Base-by-base conservation (phyloP, 2,113 vertebrate species). In the Pampusana beccarii region DNA sequence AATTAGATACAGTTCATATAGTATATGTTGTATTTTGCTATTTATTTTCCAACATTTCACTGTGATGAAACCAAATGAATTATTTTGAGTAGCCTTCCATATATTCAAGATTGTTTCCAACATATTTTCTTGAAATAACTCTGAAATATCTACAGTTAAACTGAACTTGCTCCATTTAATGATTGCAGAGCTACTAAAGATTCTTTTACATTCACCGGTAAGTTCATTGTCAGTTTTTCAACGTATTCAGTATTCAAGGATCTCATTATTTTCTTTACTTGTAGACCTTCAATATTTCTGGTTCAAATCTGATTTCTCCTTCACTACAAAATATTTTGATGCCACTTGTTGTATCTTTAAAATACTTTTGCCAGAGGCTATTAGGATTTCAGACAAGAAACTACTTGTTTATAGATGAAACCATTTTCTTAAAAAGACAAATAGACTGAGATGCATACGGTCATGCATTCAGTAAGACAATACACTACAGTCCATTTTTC, bases 361-460 rank as follows among this genome's bases (percentile, higher is more conserved):
- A 79, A 95, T 36, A 57, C 19, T 92, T 81, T 93, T 93, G 54
- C 84, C 62, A 90, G 58, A 90, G 82, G 57, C 62, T 53, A 70
- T 81, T 73, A 83, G 28, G 28, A 88, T 90, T 93, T 92, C 88
- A 97, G 70, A 82, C 10, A 69, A 90, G 58, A 92, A 95, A 42
- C 5, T 29, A 33, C 26, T 79, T 88, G 50, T 64, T 95, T 86
- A 61, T 72, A 95, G 93, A 93, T 58, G 53, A 87, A 94, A 93
- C 29, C 6, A 86, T 85, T 71, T 82, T 95, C 81, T 92, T 93
- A 73, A 95, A 81, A 94, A 93, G 62, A 78, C 66, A 36, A 80
- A 88, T 33, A 93, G 61, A 72, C 34, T 75, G 69, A 84, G 72
- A 72, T 51, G 24, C 34, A 77, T 74, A 71, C 21, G 72, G 42